Evolutionary conservation across 2,113 vertebrate genomes (phyloP).

Genomic region (Pelodiscus sinensis): DNA sequence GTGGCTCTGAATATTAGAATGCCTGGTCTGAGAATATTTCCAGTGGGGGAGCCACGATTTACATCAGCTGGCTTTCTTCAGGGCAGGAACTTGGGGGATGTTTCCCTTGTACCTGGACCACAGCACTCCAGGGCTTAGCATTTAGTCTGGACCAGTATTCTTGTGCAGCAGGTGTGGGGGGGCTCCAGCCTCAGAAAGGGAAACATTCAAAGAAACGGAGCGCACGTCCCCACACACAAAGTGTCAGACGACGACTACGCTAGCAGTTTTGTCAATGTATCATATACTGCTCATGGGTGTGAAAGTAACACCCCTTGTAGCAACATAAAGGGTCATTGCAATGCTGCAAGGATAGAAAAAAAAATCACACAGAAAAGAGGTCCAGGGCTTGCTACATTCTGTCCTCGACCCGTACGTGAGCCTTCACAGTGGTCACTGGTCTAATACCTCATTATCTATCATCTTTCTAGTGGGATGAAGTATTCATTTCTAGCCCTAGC

Average conservation of each 20-base stretch:
- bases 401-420: neutral
- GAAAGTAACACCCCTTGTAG: too few relatives aligned
- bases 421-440: neutral
- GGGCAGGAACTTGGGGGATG: neutral
- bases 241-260: too few relatives aligned
- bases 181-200: too few relatives aligned
- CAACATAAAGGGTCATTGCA: neutral
- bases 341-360: neutral
- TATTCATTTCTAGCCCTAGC: neutral
- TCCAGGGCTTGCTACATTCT: neutral
- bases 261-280: too few relatives aligned
- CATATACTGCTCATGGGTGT: too few relatives aligned
- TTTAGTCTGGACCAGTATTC: neutral
- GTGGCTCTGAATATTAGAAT: neutral
- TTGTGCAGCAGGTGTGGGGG: neutral
- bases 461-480: neutral
- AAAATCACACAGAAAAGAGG: neutral
- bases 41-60: rapidly evolving
- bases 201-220: too few relatives aligned
- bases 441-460: rapidly evolving
- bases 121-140: neutral
- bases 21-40: neutral
- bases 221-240: too few relatives aligned
- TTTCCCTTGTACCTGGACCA: neutral
- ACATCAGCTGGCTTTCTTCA: neutral